Evolutionary conservation across 2,113 vertebrate species (phyloP), one percentile per base, ranked within the genome.

Genomic region (Trematomus loennbergii): DNA sequence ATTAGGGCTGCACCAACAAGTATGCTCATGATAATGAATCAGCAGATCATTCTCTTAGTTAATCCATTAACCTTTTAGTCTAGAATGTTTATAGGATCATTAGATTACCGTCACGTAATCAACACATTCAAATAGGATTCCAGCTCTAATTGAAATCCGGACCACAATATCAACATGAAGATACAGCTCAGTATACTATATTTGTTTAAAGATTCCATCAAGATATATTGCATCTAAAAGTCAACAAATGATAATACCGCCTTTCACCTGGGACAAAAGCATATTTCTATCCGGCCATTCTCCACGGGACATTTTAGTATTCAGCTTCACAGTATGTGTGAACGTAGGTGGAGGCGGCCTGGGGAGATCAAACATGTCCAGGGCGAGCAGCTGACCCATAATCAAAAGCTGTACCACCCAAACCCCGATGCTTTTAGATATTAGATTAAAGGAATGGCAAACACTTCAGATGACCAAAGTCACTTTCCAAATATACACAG

Each of bases 381-480:
- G 18, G 48, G 46, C 13, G 13, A 75, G 64, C 71, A 40, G 57
- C 77, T 85, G 86, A 61, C 63, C 12, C 13, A 0, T 5, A 49
- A 67, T 77, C 68, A 81, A 72, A 79, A 61, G 84, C 78, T 57
- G 58, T 69, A 46, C n/a, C 49, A 43, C 69, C 84, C 74, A 55
- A 84, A 79, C 69, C 78, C 53, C 4, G 64, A 70, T 49, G 80
- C 80, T 73, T 68, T 74, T n/a, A 74, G 80, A 82, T 79, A 71
- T 60, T 43, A 84, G 78, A 86, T 87, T 59, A 83, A 60, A 57
- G 74, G 12, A 72, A 75, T 66, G 78, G 72, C 67, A 72, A 82
- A 83, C 61, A 64, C 76, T 82, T 67, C 62, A 75, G 70, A 91
- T 68, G 74, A 79, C 83, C 76, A 78, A 20, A 74, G 62, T 57